phyloP scores from a whole-genome alignment of 2,113 vertebrate genomes.

The Microcebus tavaratra region DNA sequence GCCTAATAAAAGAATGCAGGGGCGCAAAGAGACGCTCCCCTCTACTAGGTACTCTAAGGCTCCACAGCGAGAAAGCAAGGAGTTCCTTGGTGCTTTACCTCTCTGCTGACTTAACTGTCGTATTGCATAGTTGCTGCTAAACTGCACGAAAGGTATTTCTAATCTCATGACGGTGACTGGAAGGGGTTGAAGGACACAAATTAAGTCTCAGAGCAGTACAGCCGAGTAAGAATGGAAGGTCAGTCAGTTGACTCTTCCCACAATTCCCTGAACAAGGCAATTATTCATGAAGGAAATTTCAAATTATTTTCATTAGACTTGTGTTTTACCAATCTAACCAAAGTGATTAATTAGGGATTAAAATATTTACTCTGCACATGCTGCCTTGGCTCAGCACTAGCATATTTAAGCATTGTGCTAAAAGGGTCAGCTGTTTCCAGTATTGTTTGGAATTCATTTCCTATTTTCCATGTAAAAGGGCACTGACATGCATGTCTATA shows the following conservation, averaged over 20 bases:
- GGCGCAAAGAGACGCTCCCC: conserved; percentile 75
- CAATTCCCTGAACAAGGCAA: conserved; percentile 90
- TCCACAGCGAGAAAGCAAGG: conserved; percentile 62
- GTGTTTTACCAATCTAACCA: conserved; percentile 93
- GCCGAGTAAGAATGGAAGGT: conserved; percentile 87
- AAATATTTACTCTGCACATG: conserved; percentile 93
- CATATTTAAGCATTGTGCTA: conserved; percentile 91
- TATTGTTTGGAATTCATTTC: conserved; percentile 87
- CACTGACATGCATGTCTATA: conserved; percentile 84
- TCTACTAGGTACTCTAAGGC: conserved; percentile 62
- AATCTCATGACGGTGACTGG: conserved; percentile 84
- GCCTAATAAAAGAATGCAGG: conserved; percentile 77
- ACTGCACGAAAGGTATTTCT: conserved; percentile 86
- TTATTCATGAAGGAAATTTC: conserved; percentile 93
- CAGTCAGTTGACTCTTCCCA: conserved; percentile 90
- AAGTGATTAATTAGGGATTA: conserved; percentile 94
- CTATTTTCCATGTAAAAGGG: conserved; percentile 85
- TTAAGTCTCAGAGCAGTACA: conserved; percentile 84
- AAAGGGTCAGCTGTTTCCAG: conserved; percentile 90
- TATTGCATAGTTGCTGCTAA: conserved; percentile 83
- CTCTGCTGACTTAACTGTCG: conserved; percentile 83
- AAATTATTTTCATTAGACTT: conserved; percentile 92
- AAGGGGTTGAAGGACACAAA: conserved; percentile 85
- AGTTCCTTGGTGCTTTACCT: conserved; percentile 71
- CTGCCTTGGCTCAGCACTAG: conserved; percentile 89